A percentile compares a stretch with the other conserved stretches of the same genome.
phyloP scores from a whole-genome alignment of 2,888 invertebrate species.

The Drosophila borborema region DNA sequence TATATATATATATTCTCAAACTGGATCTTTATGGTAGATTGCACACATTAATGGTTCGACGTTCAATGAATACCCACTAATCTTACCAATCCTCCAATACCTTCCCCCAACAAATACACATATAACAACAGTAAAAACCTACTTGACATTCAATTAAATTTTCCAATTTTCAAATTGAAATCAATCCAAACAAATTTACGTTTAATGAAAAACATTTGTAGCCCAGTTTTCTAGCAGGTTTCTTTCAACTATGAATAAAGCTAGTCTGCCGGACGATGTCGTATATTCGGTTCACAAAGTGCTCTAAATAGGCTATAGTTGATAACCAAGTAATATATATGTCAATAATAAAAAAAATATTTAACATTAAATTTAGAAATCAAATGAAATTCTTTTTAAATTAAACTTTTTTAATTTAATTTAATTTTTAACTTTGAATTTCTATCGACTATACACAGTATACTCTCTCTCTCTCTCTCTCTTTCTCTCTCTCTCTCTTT shows the following conservation, averaged over 20 bases:
- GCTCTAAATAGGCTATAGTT: no score
- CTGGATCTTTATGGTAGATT: conserved; percentile 68
- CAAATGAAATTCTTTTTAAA: no score
- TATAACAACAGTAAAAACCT: neutral
- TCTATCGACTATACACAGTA: no score
- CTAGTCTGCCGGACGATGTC: neutral
- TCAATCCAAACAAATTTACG: neutral
- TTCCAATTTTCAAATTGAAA: neutral
- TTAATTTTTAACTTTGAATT: no score
- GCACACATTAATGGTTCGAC: conserved; percentile 85
- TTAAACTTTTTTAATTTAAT: no score
- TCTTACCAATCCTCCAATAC: neutral
- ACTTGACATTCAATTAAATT: neutral
- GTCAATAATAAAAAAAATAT: no score
- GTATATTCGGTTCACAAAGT: conserved; percentile 3
- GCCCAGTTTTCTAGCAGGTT: neutral
- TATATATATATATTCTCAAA: conserved; percentile 10
- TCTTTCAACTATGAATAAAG: neutral
- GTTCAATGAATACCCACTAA: conserved; percentile 79
- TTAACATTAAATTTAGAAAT: no score
- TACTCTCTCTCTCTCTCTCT: no score
- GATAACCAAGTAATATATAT: no score
- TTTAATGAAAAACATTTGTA: no score
- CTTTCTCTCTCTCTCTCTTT: no score
- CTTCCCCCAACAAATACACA: neutral